Evolutionary conservation across 1,140 invertebrate genomes (phyloP).

Genomic region (Portunus trituberculatus): DNA sequence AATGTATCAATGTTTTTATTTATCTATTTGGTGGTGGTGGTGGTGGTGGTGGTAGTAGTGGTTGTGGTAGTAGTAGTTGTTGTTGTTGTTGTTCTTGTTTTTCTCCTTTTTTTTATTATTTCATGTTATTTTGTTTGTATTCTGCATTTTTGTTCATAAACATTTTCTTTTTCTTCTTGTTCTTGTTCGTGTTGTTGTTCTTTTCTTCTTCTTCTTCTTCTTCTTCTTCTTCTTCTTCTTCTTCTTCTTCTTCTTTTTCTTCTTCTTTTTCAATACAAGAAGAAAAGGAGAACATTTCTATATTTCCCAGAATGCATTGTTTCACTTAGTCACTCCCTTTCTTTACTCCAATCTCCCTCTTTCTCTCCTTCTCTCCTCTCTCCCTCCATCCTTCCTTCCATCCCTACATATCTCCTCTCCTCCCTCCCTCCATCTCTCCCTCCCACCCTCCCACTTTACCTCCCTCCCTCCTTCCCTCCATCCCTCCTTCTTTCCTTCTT

Average conservation of each 20-base stretch:
- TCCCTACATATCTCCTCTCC: neutral
- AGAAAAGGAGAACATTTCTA: no score
- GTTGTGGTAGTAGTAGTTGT: no score
- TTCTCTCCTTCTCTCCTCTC: neutral
- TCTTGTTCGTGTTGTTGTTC: neutral
- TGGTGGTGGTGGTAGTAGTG: no score
- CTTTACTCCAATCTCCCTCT: neutral
- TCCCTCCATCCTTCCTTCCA: neutral
- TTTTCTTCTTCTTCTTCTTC: neutral
- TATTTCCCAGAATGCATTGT: no score
- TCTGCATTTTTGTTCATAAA: neutral
- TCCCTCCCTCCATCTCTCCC: no score
- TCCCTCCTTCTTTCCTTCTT: no score
- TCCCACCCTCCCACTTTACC: no score
- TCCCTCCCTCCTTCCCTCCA: no score
- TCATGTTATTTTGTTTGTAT: neutral
- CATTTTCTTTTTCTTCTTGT: neutral
- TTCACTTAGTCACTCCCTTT: neutral
- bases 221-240: neutral
- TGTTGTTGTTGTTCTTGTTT: neutral
- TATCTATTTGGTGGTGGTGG: no score
- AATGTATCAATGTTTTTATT: no score
- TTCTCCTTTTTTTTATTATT: neutral
- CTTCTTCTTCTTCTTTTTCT: neutral
- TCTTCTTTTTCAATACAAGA: neutral